Percentiles rank a stretch among this genome's conserved stretches.
Conservation (phyloP, 2,797 vertebrate genomes). For the Manis pentadactyla region DNA sequence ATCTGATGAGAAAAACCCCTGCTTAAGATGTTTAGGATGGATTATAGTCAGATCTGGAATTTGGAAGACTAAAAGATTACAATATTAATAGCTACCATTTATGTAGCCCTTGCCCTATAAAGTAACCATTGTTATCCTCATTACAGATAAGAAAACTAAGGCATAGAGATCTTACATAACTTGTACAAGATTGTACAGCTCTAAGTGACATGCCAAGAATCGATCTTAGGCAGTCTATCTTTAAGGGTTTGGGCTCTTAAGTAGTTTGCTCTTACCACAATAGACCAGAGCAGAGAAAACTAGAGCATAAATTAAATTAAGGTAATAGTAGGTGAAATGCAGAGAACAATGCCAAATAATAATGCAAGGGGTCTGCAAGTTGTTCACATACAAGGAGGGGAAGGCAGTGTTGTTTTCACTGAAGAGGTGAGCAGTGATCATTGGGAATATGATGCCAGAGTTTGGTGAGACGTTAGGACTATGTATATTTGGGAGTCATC, state of each 20-base stretch:
- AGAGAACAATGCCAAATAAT: neutral
- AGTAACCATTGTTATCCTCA: neutral
- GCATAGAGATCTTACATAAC: neutral
- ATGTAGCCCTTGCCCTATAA: neutral
- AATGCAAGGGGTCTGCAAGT: neutral
- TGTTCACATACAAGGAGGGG: neutral
- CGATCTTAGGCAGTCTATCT: neutral
- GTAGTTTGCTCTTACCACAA: neutral
- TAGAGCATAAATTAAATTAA: conserved; percentile 13
- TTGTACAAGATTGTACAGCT: conserved; percentile 8
- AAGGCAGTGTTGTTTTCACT: neutral
- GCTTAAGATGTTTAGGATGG: neutral
- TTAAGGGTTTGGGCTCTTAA: neutral
- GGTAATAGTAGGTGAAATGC: neutral
- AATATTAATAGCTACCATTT: neutral
- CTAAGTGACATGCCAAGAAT: neutral
- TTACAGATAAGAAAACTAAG: neutral
- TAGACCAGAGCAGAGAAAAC: neutral
- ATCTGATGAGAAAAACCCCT: neutral
- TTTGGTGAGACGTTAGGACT: neutral
- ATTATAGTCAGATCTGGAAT: neutral
- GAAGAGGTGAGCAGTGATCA: neutral
- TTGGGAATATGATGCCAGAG: neutral
- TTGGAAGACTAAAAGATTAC: conserved; percentile 16
- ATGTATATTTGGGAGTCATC: neutral